These are phyloP conservation scores for Nyctibius grandis DNA, from an alignment of 2,797 vertebrate species.

Conservation along the genomic window DNA sequence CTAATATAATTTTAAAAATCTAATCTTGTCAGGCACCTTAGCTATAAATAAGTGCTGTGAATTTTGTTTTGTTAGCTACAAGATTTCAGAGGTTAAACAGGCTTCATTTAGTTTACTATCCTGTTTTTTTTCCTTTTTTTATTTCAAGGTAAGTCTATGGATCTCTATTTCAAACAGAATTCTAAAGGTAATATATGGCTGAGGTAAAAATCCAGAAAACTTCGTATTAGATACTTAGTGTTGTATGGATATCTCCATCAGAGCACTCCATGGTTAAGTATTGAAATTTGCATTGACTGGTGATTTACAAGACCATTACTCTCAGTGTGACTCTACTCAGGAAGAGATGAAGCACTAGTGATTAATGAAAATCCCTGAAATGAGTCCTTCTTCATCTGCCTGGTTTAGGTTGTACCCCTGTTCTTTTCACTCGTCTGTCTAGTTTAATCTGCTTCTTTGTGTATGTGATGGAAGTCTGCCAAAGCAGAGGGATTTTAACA, in stretches of 20 bases:
- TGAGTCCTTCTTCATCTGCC: background rate
- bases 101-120: background rate
- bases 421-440: background rate
- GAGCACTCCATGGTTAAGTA: background rate
- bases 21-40: background rate
- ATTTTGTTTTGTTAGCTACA: background rate
- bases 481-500: background rate
- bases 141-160: background rate
- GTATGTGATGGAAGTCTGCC: background rate
- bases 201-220: background rate
- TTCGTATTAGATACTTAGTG: background rate
- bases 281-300: background rate
- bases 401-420: background rate
- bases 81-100: background rate
- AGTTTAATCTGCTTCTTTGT: background rate
- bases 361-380: background rate
- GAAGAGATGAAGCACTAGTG: background rate
- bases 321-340: background rate
- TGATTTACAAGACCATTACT: background rate
- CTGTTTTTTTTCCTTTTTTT: background rate
- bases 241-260: background rate
- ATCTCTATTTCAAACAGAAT: background rate
- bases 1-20: background rate
- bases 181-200: background rate
- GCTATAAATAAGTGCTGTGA: background rate